Conservation (phyloP, 2,113 vertebrate genomes). For the Myanophis thanlyinensis region DNA sequence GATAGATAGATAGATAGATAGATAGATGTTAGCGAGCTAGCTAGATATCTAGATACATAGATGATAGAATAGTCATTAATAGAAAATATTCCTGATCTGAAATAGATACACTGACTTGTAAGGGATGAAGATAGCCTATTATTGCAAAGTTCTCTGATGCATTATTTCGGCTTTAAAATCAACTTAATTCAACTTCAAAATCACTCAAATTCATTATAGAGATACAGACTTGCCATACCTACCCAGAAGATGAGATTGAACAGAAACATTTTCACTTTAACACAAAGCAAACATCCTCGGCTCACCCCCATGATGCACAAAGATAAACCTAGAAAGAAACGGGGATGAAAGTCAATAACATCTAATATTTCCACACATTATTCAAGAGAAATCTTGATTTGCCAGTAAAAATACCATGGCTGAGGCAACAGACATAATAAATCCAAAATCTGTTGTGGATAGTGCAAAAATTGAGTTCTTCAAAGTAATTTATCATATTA, state of each 20-base stretch:
- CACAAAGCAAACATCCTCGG: constrained; percentile 73
- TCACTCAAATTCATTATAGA: not conserved
- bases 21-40: no score
- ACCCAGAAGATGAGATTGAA: constrained; percentile 89
- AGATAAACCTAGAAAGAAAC: not conserved
- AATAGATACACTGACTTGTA: not conserved
- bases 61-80: not conserved
- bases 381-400: not conserved
- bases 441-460: not conserved
- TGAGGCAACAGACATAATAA: not conserved
- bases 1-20: no score
- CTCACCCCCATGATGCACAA: constrained; percentile 15
- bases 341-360: not conserved
- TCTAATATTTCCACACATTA: not conserved
- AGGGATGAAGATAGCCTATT: not conserved
- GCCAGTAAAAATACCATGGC: not conserved
- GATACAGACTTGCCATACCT: not conserved
- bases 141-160: not conserved
- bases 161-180: not conserved
- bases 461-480: not conserved
- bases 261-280: constrained; percentile 83
- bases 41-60: no score
- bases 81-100: not conserved
- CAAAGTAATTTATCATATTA: not conserved
- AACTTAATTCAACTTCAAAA: no score